Conservation (phyloP, 2,888 invertebrate species). For the Acleris holmiana region DNA sequence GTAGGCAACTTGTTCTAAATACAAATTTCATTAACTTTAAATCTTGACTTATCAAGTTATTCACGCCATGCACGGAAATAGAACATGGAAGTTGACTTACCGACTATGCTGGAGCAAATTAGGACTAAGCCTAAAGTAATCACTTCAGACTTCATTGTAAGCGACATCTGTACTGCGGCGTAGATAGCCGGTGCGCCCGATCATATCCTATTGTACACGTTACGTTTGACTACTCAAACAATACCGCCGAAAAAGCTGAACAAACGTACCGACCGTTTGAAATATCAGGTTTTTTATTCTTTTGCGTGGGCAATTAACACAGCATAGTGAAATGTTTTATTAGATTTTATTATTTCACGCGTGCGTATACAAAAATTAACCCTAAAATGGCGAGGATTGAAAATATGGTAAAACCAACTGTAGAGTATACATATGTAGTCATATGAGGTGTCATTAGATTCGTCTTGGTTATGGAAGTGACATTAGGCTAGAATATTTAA, state of each 20-base stretch:
- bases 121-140: slow-evolving; percentile 26
- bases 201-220: slow-evolving; percentile 17
- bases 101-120: slow-evolving; percentile 30
- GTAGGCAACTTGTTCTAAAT: too few relatives aligned
- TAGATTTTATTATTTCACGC: too few relatives aligned
- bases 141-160: slow-evolving; percentile 33
- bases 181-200: background rate
- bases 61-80: too few relatives aligned
- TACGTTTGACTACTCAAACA: slow-evolving; percentile 23
- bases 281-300: slow-evolving; percentile 23
- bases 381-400: too few relatives aligned
- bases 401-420: too few relatives aligned
- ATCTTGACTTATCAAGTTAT: too few relatives aligned
- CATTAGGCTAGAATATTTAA: too few relatives aligned
- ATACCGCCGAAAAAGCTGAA: slow-evolving; percentile 25
- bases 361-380: too few relatives aligned
- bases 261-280: slow-evolving; percentile 14
- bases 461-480: too few relatives aligned
- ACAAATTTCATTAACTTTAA: too few relatives aligned
- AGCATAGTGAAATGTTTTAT: background rate
- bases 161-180: slow-evolving; percentile 31
- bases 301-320: slow-evolving; percentile 10
- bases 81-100: slow-evolving; percentile 12
- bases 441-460: too few relatives aligned
- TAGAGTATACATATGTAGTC: too few relatives aligned